Evolutionary conservation across 2,113 vertebrate genomes (phyloP), one percentile per base, ranked within the genome.

Genomic region (Pundamilia nyererei): DNA sequence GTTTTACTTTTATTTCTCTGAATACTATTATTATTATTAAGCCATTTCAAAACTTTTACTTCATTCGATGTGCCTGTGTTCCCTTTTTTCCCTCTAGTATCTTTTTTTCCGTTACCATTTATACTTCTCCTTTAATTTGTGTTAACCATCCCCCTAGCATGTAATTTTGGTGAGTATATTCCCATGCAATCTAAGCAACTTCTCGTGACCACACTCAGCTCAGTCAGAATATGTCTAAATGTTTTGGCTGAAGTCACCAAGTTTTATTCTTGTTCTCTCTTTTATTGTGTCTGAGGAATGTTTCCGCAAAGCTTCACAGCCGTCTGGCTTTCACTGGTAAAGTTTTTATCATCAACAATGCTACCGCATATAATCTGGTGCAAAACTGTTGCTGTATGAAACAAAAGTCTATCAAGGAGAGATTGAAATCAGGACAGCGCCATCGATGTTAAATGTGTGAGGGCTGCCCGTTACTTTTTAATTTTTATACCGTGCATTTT

Each of bases 111-210:
- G 9, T n/a, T 51, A 26, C 10, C 62, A 33, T 84, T 55, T 70
- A 9, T 62, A 91, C 85, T 81, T 91, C 82, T 77, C 19, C 80
- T 91, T 93, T 86, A 42, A 33, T 56, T 68, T 55, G 9, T 80
- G 42, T 42, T n/a, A 26, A 75, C 9, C 38, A 51, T 17, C 79
- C 84, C 35, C 68, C 7, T 17, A 49, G 65, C 5, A 8, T 53
- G 51, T 35, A 38, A 68, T 68, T 68, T 26, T 72, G 40, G 17
- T 65, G 24, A 89, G 2, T 79, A 58, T 53, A 81, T 31, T 87
- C 40, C 45, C 21, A 77, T 86, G 33, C 14, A 83, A 6, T 83
- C 17, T 81, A 80, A 38, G 17, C 82, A 85, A 47, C 56, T 65
- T 85, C 77, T 70, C 14, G 8, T 54, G 24, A 47, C 33, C 17